A percentile compares a stretch with the other conserved stretches of the same genome.
Evolutionary conservation across 2,113 vertebrate species (phyloP).

Genomic region (Struthio camelus): DNA sequence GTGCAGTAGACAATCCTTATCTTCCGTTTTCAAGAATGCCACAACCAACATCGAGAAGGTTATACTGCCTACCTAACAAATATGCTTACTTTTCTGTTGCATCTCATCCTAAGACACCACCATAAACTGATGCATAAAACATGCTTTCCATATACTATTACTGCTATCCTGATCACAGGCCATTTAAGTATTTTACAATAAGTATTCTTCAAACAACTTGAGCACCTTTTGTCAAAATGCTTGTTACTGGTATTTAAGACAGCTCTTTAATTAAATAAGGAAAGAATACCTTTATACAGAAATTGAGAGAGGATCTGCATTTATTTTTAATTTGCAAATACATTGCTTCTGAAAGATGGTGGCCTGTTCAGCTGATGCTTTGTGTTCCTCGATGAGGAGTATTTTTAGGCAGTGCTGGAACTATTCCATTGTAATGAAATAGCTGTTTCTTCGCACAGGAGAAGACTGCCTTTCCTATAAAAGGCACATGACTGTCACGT

Average conservation of each 20-base stretch:
- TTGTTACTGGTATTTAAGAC: background rate
- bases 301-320: background rate
- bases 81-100: background rate
- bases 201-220: background rate
- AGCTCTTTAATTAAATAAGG: background rate
- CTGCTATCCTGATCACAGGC: background rate
- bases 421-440: background rate
- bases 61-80: background rate
- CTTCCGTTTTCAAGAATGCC: background rate
- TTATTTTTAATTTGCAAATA: background rate
- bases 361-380: background rate
- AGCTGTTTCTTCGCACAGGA: background rate
- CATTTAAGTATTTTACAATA: background rate
- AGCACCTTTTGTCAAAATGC: background rate
- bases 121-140: background rate
- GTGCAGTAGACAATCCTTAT: accelerated
- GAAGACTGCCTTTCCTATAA: background rate
- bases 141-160: background rate
- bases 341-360: background rate
- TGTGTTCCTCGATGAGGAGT: background rate
- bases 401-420: background rate
- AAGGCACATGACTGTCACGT: background rate
- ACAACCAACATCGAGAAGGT: background rate
- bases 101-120: background rate
- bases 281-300: background rate